A percentile compares a stretch with the other conserved stretches of the same genome.
Conservation (phyloP, 2,113 vertebrate species). For the Athene cunicularia region DNA sequence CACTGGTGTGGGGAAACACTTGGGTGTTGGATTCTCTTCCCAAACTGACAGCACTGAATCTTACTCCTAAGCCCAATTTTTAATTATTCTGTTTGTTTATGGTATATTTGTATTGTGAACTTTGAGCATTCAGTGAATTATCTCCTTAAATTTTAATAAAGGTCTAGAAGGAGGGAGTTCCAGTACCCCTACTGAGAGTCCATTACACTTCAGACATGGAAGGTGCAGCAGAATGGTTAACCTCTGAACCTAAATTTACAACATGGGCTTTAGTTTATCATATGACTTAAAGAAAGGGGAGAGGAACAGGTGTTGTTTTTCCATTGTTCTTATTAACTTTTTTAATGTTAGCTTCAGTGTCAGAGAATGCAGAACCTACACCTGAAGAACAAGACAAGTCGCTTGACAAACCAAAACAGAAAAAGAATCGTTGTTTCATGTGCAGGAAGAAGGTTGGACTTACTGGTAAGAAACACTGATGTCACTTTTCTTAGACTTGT, state of each 20-base stretch:
- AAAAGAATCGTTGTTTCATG: constrained; percentile 89
- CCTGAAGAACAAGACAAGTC: constrained; percentile 80
- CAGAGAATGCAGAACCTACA: constrained; percentile 75
- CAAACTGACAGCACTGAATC: not conserved
- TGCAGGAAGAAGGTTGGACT: constrained; percentile 92
- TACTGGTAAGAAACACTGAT: constrained; percentile 77
- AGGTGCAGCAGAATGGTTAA: not conserved
- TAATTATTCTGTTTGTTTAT: not conserved
- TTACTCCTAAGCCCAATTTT: not conserved
- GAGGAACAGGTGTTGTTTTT: not conserved
- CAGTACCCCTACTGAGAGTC: not conserved
- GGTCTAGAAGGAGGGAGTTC: not conserved
- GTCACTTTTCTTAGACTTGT: not conserved
- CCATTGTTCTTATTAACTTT: not conserved
- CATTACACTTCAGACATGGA: not conserved
- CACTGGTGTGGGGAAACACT: not conserved
- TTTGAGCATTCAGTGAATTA: not conserved
- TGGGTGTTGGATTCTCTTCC: not conserved
- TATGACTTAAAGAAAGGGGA: not conserved
- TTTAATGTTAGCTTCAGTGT: constrained; percentile 72
- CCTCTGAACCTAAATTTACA: not conserved
- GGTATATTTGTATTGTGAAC: not conserved
- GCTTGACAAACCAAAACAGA: constrained; percentile 85
- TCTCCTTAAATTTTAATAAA: not conserved
- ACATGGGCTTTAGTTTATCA: not conserved